Percentiles rank a stretch among this genome's conserved stretches.
These are phyloP conservation scores for Elachura formosa DNA, from an alignment of 2,113 vertebrate genomes.

Conservation along the genomic window DNA sequence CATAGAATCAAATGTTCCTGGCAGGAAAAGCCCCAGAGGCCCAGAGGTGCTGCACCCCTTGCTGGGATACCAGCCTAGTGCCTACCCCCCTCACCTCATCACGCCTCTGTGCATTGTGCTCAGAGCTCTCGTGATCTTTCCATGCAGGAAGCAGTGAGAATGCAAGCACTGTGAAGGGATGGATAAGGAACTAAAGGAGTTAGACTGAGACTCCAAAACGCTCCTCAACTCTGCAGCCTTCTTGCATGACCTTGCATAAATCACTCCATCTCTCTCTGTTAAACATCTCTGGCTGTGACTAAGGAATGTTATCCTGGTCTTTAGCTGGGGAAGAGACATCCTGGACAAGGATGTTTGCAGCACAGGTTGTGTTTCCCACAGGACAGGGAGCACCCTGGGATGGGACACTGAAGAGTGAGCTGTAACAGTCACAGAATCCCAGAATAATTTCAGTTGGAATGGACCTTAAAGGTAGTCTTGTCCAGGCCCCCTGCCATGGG, in stretches of 20 bases:
- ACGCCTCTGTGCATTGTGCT: background rate
- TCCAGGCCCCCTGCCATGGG: background rate
- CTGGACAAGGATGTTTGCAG: background rate
- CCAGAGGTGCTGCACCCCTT: background rate
- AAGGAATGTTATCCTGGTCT: background rate
- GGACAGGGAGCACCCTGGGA: background rate
- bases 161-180: background rate
- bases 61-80: background rate
- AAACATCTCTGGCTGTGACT: background rate
- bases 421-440: background rate
- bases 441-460: accelerated
- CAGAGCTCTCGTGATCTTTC: background rate
- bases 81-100: background rate
- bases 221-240: background rate
- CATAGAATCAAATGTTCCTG: background rate
- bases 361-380: background rate
- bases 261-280: background rate
- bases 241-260: background rate
- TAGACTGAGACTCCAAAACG: background rate
- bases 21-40: background rate
- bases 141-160: background rate
- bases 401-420: background rate
- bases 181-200: background rate
- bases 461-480: background rate
- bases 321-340: background rate